Conservation (phyloP, 2,113 vertebrate species). For the Lepisosteus osseus region DNA sequence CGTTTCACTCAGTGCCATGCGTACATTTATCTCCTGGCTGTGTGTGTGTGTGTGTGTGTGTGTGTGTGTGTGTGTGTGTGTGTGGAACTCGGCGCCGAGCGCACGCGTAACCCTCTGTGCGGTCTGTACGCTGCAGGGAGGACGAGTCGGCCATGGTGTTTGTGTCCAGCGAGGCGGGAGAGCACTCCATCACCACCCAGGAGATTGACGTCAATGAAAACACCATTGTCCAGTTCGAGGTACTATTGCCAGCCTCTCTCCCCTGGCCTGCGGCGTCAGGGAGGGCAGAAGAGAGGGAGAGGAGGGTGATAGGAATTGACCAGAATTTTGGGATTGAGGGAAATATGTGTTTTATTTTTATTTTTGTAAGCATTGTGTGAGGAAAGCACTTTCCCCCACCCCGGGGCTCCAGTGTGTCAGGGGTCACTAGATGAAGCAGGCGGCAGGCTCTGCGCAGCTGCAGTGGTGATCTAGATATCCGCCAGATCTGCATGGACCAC, state of each 20-base stretch:
- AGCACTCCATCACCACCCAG: constrained; percentile 92
- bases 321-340: not conserved
- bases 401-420: too few species aligned
- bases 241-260: constrained; percentile 37
- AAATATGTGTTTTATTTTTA: not conserved
- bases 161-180: constrained; percentile 90
- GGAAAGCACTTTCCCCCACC: too few species aligned
- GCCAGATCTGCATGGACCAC: too few species aligned
- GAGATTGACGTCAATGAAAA: constrained; percentile 93
- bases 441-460: too few species aligned
- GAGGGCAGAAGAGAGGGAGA: not conserved
- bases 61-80: constrained; percentile 29
- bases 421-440: too few species aligned
- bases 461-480: too few species aligned
- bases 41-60: constrained; percentile 12
- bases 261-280: too few species aligned
- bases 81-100: not conserved
- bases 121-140: constrained; percentile 61
- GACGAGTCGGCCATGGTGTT: constrained; percentile 98
- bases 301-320: not conserved
- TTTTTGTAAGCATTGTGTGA: too few species aligned
- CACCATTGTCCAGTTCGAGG: constrained; percentile 97
- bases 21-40: constrained; percentile 7
- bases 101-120: too few species aligned
- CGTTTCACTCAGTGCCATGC: not conserved